Evolutionary conservation across 64 coral and sea anemone species (phyloP), one percentile per base, ranked within the genome.

Genomic region (Montipora sp.): DNA sequence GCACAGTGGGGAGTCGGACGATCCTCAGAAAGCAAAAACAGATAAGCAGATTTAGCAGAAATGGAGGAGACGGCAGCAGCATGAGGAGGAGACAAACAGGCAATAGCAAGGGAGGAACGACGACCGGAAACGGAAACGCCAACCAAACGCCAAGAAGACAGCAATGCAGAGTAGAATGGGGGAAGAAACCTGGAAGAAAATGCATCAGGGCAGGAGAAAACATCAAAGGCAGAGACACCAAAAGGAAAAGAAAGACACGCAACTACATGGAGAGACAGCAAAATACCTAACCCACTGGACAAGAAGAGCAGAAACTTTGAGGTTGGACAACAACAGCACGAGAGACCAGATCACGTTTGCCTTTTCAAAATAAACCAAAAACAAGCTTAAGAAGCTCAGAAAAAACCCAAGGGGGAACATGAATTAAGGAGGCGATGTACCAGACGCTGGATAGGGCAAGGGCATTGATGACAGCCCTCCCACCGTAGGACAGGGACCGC

Each of bases 391-490:
- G 47, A 8, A 36, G 59, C 20, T 47, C 58, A 9, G 3, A 51
- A 2, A 4, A 1, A 8, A 84, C 78, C 79, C 70, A 71, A 2
- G 76, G n/a, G 0, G 71, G 93, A 2, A 89, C 77, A 3, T 57
- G 55, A 1, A 78, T 14, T 0, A 82, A 53, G 0, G 79, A 77
- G 1, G 47, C 87, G 0, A 73, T 45, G 10, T 94, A 83, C 78
- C 80, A 94, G 14, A 90, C 70, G 0, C 72, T 78, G 3, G 75
- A 87, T 0, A 91, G 19, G 8, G 70, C 89, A 2, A 91, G 76
- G 0, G 63, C 27, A 50, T 95, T 95, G 3, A 87, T 27, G 0
- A 87, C 65, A 2, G 75, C 48, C 7, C 67, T 95, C 0, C 63
- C 80, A 0, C 22, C 9, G 19, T 87, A 79, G 15, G 89, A 66